Conservation (phyloP, 2,888 invertebrate genomes). For the Idaea dimidiata region DNA sequence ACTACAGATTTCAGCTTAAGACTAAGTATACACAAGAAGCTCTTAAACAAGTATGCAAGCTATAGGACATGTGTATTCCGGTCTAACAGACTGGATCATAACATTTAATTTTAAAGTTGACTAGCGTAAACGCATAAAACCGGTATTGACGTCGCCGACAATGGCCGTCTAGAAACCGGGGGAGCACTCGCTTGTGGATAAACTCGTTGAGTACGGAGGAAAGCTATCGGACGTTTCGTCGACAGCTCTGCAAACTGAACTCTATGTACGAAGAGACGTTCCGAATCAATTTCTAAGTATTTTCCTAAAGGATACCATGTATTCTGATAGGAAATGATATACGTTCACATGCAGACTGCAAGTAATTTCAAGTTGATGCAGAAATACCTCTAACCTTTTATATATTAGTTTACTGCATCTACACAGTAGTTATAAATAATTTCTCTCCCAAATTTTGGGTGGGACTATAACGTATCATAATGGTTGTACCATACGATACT, state of each 20-base stretch:
- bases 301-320: slow-evolving; percentile 41
- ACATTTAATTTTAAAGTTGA: not conserved
- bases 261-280: slow-evolving; percentile 9
- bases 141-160: slow-evolving; percentile 20
- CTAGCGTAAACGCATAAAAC: not conserved
- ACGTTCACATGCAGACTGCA: slow-evolving; percentile 15
- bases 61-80: too few species aligned
- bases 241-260: slow-evolving; percentile 64
- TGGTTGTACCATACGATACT: too few species aligned
- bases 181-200: slow-evolving; percentile 48
- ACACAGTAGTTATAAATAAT: too few species aligned
- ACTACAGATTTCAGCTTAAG: too few species aligned
- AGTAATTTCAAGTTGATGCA: slow-evolving; percentile 27
- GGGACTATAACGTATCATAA: too few species aligned
- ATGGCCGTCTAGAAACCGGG: slow-evolving; percentile 27
- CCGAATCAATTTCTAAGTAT: slow-evolving; percentile 55
- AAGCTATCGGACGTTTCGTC: slow-evolving; percentile 52
- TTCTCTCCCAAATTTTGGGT: too few species aligned
- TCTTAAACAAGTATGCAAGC: too few species aligned
- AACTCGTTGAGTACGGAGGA: slow-evolving; percentile 27
- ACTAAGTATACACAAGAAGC: too few species aligned
- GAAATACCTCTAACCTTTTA: not conserved
- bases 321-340: not conserved
- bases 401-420: too few species aligned
- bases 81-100: not conserved